Conservation (phyloP, 2,113 vertebrate species). For the Bungarus multicinctus region DNA sequence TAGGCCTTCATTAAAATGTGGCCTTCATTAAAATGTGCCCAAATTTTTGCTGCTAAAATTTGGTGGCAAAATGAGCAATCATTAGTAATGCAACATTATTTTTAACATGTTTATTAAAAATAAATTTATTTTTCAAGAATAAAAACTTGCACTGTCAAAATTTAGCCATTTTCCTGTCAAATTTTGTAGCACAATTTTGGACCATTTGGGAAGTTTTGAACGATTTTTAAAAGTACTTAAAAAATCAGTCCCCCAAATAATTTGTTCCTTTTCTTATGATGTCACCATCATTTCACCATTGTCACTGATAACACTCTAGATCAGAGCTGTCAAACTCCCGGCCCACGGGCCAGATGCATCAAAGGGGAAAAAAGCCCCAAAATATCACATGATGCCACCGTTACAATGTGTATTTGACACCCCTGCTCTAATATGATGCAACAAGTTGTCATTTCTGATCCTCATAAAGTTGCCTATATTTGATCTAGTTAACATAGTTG, state of each 20-base stretch:
- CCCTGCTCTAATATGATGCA: neutral
- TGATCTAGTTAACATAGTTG: neutral
- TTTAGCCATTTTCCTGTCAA: neutral
- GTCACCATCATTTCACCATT: neutral
- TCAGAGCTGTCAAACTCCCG: too few relatives aligned
- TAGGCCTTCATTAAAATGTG: neutral
- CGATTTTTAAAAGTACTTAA: neutral
- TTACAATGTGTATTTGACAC: too few relatives aligned
- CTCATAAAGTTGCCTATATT: neutral
- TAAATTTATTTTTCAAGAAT: neutral
- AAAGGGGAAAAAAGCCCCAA: too few relatives aligned
- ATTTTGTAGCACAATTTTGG: neutral
- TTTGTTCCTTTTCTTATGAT: neutral
- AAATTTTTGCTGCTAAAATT: neutral
- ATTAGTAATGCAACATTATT: neutral
- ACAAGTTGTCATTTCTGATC: neutral
- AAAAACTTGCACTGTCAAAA: neutral
- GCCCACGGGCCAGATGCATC: too few relatives aligned
- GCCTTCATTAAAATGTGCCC: neutral
- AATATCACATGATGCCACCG: too few relatives aligned
- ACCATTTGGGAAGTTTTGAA: neutral
- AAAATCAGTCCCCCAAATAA: neutral
- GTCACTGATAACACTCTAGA: neutral
- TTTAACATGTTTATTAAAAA: neutral
- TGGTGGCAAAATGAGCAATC: neutral